phyloP scores from a whole-genome alignment of 1,140 invertebrate species.

The Colletes gigas region DNA sequence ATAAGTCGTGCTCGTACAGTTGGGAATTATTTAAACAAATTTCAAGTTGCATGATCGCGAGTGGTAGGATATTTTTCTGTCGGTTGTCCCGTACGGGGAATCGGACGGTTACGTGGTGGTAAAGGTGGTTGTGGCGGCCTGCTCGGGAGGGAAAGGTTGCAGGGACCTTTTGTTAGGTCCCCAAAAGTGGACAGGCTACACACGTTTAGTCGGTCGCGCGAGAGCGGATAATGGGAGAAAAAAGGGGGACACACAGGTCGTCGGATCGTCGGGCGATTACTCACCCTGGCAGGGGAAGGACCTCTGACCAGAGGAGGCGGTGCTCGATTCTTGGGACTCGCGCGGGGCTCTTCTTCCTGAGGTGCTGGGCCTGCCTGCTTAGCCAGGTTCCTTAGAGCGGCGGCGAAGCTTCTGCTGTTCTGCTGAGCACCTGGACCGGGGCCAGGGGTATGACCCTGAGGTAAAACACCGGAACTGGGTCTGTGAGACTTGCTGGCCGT shows the following conservation, averaged over 20 bases:
- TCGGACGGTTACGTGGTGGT: neutral
- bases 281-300: slow-evolving; percentile 78
- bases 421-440: slow-evolving; percentile 79
- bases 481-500: slow-evolving; percentile 78
- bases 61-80: neutral
- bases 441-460: slow-evolving; percentile 80
- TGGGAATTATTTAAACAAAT: too few relatives aligned
- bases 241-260: neutral
- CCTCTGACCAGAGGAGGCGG: slow-evolving; percentile 78
- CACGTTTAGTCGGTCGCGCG: neutral
- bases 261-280: slow-evolving; percentile 41
- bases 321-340: slow-evolving; percentile 78
- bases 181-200: slow-evolving; percentile 19
- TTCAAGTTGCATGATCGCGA: too few relatives aligned
- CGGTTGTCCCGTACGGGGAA: neutral
- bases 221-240: neutral
- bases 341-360: slow-evolving; percentile 76
- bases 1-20: too few relatives aligned
- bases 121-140: neutral
- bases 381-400: slow-evolving; percentile 89
- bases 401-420: slow-evolving; percentile 85
- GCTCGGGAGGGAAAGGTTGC: neutral
- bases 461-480: slow-evolving; percentile 77
- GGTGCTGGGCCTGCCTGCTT: slow-evolving; percentile 87
- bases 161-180: slow-evolving; percentile 16